Evolutionary conservation across 2,113 vertebrate genomes (phyloP).

Genomic region (Poicephalus gulielmi): DNA sequence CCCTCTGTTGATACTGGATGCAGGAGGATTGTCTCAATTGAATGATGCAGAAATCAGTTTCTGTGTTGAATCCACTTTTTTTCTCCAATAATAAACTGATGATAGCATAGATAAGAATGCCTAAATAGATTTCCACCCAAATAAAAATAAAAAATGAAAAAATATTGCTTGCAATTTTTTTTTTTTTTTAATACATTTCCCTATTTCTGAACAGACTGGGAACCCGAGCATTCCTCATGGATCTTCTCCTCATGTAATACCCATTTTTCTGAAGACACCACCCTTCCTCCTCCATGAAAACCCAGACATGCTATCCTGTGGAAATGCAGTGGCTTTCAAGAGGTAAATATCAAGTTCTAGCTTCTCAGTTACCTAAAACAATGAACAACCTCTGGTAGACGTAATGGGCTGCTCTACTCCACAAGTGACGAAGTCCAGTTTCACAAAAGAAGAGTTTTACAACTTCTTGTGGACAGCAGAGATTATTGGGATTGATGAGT

Average conservation of each 20-base stretch:
- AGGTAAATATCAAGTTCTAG: not conserved
- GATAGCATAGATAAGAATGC: not conserved
- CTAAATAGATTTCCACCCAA: not conserved
- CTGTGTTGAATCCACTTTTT: not conserved
- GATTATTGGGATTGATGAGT: not conserved
- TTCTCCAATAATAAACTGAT: not conserved
- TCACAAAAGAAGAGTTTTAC: not conserved
- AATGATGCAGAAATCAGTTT: not conserved
- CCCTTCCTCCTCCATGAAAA: not conserved
- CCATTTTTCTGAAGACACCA: not conserved
- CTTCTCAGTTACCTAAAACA: not conserved
- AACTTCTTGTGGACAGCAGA: not conserved
- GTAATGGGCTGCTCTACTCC: not conserved
- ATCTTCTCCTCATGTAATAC: not conserved
- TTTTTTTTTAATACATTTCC: not conserved
- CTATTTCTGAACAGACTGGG: not conserved
- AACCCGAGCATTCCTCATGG: not conserved
- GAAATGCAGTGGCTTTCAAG: not conserved
- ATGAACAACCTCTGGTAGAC: not conserved
- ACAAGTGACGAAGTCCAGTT: not conserved
- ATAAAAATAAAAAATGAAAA: not conserved
- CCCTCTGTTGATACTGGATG: not conserved
- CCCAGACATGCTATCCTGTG: accelerated
- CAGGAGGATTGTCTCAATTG: not conserved
- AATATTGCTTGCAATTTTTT: not conserved